These are phyloP conservation scores for Theodoxus fluviatilis DNA, from an alignment of 2,888 invertebrate genomes.

Conservation along the genomic window DNA sequence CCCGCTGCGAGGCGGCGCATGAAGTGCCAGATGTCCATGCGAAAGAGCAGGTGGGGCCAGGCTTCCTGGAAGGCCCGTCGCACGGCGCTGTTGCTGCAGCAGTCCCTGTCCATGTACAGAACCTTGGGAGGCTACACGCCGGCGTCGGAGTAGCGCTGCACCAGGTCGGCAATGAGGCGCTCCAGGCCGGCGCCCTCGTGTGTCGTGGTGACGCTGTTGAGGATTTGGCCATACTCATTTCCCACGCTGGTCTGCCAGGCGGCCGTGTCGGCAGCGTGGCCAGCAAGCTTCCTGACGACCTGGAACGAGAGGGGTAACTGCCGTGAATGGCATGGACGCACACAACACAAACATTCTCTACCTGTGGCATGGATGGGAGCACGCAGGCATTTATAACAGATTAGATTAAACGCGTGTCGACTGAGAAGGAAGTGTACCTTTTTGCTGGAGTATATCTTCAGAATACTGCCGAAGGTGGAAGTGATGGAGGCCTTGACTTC, in stretches of 20 bases:
- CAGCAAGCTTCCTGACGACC: slow-evolving; percentile 36
- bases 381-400: too few relatives aligned
- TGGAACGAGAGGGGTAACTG: not conserved
- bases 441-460: slow-evolving; percentile 48
- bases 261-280: slow-evolving; percentile 33
- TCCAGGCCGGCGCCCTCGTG: slow-evolving; percentile 37
- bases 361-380: too few relatives aligned
- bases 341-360: too few relatives aligned
- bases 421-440: too few relatives aligned
- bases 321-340: too few relatives aligned
- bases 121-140: slow-evolving; percentile 36
- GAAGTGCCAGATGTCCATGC: slow-evolving; percentile 45
- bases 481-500: slow-evolving; percentile 41
- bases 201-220: slow-evolving; percentile 38
- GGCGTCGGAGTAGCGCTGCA: slow-evolving; percentile 34
- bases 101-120: slow-evolving; percentile 45
- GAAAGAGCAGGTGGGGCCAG: slow-evolving; percentile 33
- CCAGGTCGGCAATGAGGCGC: slow-evolving; percentile 35
- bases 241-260: slow-evolving; percentile 42
- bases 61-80: too few relatives aligned
- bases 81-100: slow-evolving; percentile 35
- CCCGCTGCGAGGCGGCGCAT: slow-evolving; percentile 36
- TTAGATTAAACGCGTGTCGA: too few relatives aligned
- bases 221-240: slow-evolving; percentile 39
- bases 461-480: slow-evolving; percentile 37